Evolutionary conservation across 2,888 invertebrate genomes (phyloP), one percentile per base, ranked within the genome.

Genomic region (Drosophila mettleri): DNA sequence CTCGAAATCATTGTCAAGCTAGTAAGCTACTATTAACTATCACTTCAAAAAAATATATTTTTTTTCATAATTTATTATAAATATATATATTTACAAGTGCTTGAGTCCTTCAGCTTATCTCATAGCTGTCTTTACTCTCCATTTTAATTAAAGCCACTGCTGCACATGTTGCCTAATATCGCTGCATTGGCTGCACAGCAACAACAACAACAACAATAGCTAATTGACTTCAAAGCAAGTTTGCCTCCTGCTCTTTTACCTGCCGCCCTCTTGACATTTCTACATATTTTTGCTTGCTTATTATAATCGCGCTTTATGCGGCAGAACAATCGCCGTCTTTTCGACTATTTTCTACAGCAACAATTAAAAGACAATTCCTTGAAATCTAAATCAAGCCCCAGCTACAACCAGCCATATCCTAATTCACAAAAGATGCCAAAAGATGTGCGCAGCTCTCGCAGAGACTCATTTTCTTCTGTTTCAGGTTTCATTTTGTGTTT

Each of bases 241-340:
- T 20, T 2, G 9, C 9, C 10, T 29, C 51, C 27, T 8, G 14
- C 46, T 33, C 52, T 41, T 9, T 27, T 24, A 12, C 9, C 48
- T 22, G 41, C 39, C 14, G 10, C 18, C n/a, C 5, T 18, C 12
- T 27, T n/a, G 7, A 3, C 12, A 24, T 16, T 46, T 29, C 29
- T 16, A 16, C 29, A 48, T 31, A 18, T 31, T 33, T 46, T 31
- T 20, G 16, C 45, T 66, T 45, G 80, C 70, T 83, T 81, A 87
- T 85, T 69, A 67, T 87, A 81, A 85, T 69, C 68, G 81, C 78
- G 87, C 83, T 79, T 86, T 81, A 76, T 14, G 14, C 22, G 4
- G n/a, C 18, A 49, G 16, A 4, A 27, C 38, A 54, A 20, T 16
- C 22, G 38, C 31, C 24, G 60, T 22, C 58, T 68, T 48, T 48